Evolutionary conservation across 2,888 invertebrate species (phyloP).

Genomic region (Lydus trimaculatus): DNA sequence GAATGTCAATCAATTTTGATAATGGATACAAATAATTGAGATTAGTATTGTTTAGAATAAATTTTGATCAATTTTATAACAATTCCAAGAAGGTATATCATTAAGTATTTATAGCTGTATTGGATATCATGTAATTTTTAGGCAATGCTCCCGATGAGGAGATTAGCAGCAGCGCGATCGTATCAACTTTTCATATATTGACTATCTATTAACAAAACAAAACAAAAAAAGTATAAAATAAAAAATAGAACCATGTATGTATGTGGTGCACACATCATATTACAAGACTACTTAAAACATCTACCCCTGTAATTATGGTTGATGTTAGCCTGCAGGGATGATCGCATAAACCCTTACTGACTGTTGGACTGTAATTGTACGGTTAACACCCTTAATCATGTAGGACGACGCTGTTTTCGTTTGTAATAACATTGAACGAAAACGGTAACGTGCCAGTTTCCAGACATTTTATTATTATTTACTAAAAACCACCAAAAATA

Average conservation of each 20-base stretch:
- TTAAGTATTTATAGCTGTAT: slow-evolving; percentile 14
- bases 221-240: not conserved
- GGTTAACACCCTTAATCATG: slow-evolving; percentile 37
- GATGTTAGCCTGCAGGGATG: slow-evolving; percentile 32
- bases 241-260: not conserved
- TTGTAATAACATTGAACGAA: slow-evolving; percentile 27
- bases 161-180: too few relatives aligned
- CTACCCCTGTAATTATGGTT: slow-evolving; percentile 34
- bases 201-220: not conserved
- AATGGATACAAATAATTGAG: slow-evolving; percentile 13
- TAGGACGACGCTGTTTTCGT: slow-evolving; percentile 28
- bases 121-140: slow-evolving; percentile 5
- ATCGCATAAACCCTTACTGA: slow-evolving; percentile 33
- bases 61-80: too few relatives aligned
- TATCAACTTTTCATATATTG: slow-evolving; percentile 20
- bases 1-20: slow-evolving; percentile 9
- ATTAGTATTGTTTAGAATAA: not conserved
- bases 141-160: slow-evolving; percentile 11
- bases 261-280: slow-evolving; percentile 13
- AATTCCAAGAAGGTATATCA: too few relatives aligned
- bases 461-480: slow-evolving; percentile 18
- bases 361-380: slow-evolving; percentile 34
- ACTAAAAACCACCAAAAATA: slow-evolving; percentile 14
- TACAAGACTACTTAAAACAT: slow-evolving; percentile 34
- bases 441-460: slow-evolving; percentile 26